Percentiles rank a stretch among this genome's conserved stretches.
Evolutionary conservation across 2,113 vertebrate species (phyloP).

Genomic region (Cinclus cinclus): DNA sequence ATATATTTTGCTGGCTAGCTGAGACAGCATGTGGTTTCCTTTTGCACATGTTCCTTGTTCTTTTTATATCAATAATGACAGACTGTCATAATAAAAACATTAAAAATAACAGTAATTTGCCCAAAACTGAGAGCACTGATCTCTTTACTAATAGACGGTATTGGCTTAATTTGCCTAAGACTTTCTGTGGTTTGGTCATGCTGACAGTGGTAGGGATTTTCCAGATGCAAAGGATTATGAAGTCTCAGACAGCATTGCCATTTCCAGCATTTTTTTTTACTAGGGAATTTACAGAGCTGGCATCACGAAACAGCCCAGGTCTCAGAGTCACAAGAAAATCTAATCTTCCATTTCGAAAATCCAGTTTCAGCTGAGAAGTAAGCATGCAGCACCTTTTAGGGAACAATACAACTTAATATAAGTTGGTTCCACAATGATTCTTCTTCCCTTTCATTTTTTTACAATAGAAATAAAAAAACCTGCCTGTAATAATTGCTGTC

Average conservation of each 20-base stretch:
- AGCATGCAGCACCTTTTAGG: not conserved
- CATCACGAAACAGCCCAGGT: not conserved
- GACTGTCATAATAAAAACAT: conserved; percentile 42
- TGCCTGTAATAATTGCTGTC: not conserved
- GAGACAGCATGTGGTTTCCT: conserved; percentile 51
- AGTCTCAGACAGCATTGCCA: not conserved
- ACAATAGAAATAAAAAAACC: not conserved
- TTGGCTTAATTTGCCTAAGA: not conserved
- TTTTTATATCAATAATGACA: conserved; percentile 59
- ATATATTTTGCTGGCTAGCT: conserved; percentile 47
- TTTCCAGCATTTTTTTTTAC: conserved; percentile 5
- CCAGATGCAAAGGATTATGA: not conserved
- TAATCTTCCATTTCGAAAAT: not conserved
- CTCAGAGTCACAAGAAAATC: not conserved
- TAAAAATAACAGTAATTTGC: not conserved
- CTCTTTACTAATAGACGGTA: not conserved
- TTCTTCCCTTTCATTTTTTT: not conserved
- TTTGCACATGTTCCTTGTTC: conserved; percentile 56
- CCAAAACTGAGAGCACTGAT: not conserved
- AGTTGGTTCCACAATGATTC: not conserved
- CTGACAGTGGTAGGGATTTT: not conserved
- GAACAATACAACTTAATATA: accelerated
- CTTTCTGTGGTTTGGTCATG: not conserved
- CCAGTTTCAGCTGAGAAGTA: not conserved
- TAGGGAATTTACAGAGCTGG: not conserved